Conservation (phyloP, 1,140 invertebrate genomes). For the Kradibia gibbosae region DNA sequence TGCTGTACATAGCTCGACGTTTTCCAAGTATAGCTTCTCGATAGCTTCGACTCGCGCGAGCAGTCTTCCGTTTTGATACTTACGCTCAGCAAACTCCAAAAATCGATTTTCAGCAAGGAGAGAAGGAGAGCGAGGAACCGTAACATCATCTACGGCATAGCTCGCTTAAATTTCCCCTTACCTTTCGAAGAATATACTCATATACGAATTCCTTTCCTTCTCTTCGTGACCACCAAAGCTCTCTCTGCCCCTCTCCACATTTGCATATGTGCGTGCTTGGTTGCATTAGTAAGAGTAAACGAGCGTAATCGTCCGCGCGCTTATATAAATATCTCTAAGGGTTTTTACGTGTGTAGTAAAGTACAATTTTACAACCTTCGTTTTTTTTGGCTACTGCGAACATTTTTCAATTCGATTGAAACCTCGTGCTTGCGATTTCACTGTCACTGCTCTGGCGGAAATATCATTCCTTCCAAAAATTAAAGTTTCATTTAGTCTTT, state of each 20-base stretch:
- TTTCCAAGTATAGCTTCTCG: constrained; percentile 64
- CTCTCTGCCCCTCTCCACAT: neutral
- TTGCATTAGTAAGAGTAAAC: neutral
- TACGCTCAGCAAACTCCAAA: constrained; percentile 35
- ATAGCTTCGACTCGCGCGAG: constrained; percentile 51
- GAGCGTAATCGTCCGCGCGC: neutral
- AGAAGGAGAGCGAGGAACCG: constrained; percentile 1
- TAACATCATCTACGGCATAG: constrained; percentile 12
- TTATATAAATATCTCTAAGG: too few relatives aligned
- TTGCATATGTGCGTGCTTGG: neutral
- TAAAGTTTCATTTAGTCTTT: neutral
- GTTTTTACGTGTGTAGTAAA: neutral
- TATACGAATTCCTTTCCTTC: neutral
- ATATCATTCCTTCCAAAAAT: neutral
- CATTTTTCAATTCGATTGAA: constrained; percentile 35
- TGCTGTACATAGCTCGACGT: constrained; percentile 53
- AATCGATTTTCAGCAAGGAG: constrained; percentile 43
- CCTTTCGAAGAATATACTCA: constrained; percentile 3
- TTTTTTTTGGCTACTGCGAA: constrained; percentile 1
- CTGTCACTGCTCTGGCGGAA: neutral
- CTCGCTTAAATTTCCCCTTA: neutral
- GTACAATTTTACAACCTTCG: constrained; percentile 36
- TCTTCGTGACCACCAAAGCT: neutral
- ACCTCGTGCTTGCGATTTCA: neutral
- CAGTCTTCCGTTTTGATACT: constrained; percentile 38